phyloP scores from a whole-genome alignment of 2,888 invertebrate species.

The Nomada goodeniana region DNA sequence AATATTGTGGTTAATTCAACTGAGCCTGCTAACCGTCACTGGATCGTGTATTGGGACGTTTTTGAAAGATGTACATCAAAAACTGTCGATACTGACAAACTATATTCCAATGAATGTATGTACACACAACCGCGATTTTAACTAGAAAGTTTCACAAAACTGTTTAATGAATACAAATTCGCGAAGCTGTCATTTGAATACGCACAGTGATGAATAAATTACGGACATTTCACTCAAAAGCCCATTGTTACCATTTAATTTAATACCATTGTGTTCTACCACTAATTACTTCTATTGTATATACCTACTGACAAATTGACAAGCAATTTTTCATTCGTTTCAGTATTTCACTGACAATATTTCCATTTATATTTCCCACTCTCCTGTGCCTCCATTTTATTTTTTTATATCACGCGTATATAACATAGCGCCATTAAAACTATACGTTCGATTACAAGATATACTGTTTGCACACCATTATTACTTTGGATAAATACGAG shows the following conservation, averaged over 20 bases:
- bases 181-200: conserved; percentile 48
- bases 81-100: too few relatives aligned
- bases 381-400: not conserved
- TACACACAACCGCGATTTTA: not conserved
- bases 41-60: too few relatives aligned
- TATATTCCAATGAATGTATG: too few relatives aligned
- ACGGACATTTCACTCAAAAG: conserved; percentile 22
- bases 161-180: conserved; percentile 63
- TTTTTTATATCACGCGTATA: not conserved
- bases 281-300: conserved; percentile 43
- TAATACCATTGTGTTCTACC: conserved; percentile 37
- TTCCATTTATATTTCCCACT: conserved; percentile 5
- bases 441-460: not conserved
- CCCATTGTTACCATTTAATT: conserved; percentile 43
- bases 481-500: conserved; percentile 8
- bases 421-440: not conserved
- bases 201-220: conserved; percentile 34
- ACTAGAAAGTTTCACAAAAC: conserved; percentile 32
- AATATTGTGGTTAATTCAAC: not conserved
- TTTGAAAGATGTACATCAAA: too few relatives aligned
- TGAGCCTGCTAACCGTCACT: not conserved
- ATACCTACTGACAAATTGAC: conserved; percentile 32
- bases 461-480: conserved; percentile 2
- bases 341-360: conserved; percentile 33
- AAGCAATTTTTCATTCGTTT: conserved; percentile 38